Conservation (phyloP, 2,113 vertebrate genomes). For the Leptosomus discolor region DNA sequence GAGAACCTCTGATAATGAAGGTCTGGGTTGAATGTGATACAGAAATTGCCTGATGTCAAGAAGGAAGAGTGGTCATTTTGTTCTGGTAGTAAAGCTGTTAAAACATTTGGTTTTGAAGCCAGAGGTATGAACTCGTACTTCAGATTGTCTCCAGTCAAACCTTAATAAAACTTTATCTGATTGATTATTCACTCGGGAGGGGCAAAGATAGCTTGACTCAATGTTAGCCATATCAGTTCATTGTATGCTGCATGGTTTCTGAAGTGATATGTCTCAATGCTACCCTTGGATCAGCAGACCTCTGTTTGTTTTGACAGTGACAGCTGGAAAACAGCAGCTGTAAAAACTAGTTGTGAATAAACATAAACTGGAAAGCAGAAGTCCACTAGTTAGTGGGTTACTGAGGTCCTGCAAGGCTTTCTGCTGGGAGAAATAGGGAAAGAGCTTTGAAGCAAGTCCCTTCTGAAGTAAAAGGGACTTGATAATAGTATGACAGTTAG, state of each 20-base stretch:
- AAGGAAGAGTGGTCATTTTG: background rate
- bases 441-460: background rate
- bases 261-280: rapidly evolving
- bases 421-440: background rate
- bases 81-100: background rate
- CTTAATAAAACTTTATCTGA: background rate
- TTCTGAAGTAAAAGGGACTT: background rate
- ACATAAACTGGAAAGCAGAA: background rate
- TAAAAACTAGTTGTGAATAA: background rate
- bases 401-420: background rate
- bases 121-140: background rate
- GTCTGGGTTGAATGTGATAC: background rate
- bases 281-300: background rate
- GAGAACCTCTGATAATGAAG: background rate
- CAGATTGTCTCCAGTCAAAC: background rate
- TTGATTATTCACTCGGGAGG: background rate
- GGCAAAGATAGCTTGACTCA: background rate
- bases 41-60: background rate
- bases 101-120: background rate
- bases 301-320: background rate
- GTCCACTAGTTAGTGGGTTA: background rate
- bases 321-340: background rate
- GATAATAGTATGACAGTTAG: background rate
- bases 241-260: background rate
- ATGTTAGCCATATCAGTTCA: background rate